Percentiles rank a stretch among this genome's conserved stretches.
These are phyloP conservation scores for Holothuria scabra DNA, from an alignment of 53 echinoderm and acorn worm genomes.

Conservation along the genomic window DNA sequence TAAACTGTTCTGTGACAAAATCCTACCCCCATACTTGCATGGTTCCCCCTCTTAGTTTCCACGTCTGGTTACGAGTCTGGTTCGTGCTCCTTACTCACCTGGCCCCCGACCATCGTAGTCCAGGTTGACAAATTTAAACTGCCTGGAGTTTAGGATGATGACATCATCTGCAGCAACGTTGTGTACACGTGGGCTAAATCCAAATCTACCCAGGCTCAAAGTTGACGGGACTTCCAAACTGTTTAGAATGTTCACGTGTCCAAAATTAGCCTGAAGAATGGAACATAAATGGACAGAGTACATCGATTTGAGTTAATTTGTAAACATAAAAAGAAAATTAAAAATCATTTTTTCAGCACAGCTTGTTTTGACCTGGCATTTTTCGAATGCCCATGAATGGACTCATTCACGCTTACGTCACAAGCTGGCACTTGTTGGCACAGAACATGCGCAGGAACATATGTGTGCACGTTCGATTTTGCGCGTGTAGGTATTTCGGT, in stretches of 20 bases:
- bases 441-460: too few species aligned
- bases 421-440: too few species aligned
- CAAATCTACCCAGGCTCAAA: slow-evolving; percentile 44
- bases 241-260: slow-evolving; percentile 59
- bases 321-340: too few species aligned
- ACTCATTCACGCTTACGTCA: too few species aligned
- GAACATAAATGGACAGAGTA: too few species aligned
- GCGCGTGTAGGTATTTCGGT: too few species aligned
- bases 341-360: too few species aligned
- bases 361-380: too few species aligned
- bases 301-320: too few species aligned
- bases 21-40: not conserved
- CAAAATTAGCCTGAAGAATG: slow-evolving; percentile 71
- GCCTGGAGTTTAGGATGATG: slow-evolving; percentile 56
- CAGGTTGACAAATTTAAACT: slow-evolving; percentile 58
- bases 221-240: slow-evolving; percentile 51
- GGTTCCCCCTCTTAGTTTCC: not conserved
- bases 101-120: slow-evolving; percentile 74
- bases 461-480: too few species aligned
- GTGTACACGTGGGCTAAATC: slow-evolving; percentile 39
- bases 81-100: slow-evolving; percentile 24
- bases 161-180: slow-evolving; percentile 53
- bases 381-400: too few species aligned
- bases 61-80: not conserved
- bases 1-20: not conserved